phyloP scores from a whole-genome alignment of 2,113 vertebrate species.

The Charina bottae region DNA sequence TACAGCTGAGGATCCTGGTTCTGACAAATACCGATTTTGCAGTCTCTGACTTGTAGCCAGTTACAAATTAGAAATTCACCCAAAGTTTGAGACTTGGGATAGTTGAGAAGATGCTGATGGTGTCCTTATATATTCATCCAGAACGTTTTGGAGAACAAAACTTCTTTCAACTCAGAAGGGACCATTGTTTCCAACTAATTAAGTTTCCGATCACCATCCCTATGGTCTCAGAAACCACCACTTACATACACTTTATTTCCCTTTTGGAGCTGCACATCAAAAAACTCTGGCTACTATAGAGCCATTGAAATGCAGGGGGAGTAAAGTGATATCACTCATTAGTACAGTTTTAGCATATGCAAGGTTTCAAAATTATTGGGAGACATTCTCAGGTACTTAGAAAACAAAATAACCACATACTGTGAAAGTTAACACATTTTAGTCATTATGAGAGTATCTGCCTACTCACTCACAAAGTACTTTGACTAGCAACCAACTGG shows the following conservation, averaged over 20 bases:
- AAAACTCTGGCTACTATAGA: background rate
- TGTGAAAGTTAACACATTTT: background rate
- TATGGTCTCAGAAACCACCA: background rate
- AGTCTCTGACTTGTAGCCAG: background rate
- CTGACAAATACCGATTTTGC: background rate
- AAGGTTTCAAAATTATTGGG: background rate
- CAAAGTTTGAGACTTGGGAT: background rate
- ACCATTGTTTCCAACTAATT: background rate
- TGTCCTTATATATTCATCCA: background rate
- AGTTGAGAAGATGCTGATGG: background rate
- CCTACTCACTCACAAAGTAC: too few species aligned
- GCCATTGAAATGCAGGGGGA: background rate
- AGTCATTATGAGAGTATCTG: too few species aligned
- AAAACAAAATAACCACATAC: background rate
- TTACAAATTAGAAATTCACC: background rate
- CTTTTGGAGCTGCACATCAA: background rate
- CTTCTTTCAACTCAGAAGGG: background rate
- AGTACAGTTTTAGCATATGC: background rate
- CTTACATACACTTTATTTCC: background rate
- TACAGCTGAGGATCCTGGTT: background rate
- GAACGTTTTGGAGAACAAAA: background rate
- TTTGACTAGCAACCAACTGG: background rate
- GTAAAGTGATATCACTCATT: background rate
- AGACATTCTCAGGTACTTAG: background rate
- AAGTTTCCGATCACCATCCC: background rate